Evolutionary conservation across 1,140 invertebrate species (phyloP).

Genomic region (Anadara kagoshimensis): DNA sequence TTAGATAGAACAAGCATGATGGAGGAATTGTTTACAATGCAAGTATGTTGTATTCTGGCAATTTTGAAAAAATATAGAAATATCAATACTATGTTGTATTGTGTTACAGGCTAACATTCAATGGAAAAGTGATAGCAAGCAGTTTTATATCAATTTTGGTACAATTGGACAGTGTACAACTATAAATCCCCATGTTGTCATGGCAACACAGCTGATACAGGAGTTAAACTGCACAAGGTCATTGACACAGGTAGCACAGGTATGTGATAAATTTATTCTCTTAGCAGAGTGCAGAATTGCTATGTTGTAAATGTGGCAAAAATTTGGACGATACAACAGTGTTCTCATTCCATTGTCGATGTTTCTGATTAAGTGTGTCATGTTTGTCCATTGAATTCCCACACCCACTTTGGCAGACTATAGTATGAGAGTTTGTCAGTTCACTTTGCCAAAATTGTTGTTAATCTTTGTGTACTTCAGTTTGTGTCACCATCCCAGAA

Average conservation of each 20-base stretch:
- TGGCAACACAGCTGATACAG: slow-evolving; percentile 86
- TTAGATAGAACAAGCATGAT: too few relatives aligned
- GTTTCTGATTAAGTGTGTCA: too few relatives aligned
- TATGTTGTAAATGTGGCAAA: too few relatives aligned
- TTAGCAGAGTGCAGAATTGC: background rate
- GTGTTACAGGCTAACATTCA: slow-evolving; percentile 76
- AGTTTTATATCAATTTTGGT: slow-evolving; percentile 83
- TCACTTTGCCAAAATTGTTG: too few relatives aligned
- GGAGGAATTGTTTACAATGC: too few relatives aligned
- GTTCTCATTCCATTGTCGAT: too few relatives aligned
- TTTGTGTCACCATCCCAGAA: too few relatives aligned
- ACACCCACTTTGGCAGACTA: too few relatives aligned
- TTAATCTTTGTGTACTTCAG: too few relatives aligned
- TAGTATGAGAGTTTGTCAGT: too few relatives aligned
- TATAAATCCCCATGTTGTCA: slow-evolving; percentile 86
- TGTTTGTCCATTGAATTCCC: too few relatives aligned
- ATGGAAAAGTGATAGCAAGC: slow-evolving; percentile 82
- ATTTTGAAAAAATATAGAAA: background rate
- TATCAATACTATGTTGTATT: background rate
- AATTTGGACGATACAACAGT: too few relatives aligned
- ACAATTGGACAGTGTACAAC: slow-evolving; percentile 70
- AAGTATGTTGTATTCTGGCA: background rate
- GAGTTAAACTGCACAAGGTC: slow-evolving; percentile 85
- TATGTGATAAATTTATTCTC: slow-evolving; percentile 65
- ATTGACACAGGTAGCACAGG: slow-evolving; percentile 84